Conservation (phyloP, 2,113 vertebrate species). For the Chlorodrepanis virens region DNA sequence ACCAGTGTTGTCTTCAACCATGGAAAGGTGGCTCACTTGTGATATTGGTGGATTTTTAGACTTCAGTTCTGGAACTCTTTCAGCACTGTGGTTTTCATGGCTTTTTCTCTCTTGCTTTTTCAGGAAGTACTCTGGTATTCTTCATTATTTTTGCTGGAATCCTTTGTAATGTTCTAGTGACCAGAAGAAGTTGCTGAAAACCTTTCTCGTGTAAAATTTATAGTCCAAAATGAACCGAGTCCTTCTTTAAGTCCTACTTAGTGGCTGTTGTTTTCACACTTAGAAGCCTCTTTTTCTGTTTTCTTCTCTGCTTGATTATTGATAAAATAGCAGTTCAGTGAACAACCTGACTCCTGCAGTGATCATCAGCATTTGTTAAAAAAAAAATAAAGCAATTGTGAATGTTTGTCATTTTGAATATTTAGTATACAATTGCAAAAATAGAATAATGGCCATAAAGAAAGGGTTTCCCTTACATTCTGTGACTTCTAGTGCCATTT, state of each 20-base stretch:
- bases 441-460: not conserved
- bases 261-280: not conserved
- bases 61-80: not conserved
- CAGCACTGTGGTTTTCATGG: not conserved
- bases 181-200: not conserved
- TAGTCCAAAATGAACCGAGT: not conserved
- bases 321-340: not conserved
- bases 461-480: not conserved
- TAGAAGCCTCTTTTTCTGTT: not conserved
- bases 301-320: not conserved
- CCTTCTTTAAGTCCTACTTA: fast-evolving
- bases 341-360: not conserved
- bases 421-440: not conserved
- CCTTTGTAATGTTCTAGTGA: not conserved
- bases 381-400: not conserved
- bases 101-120: not conserved
- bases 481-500: not conserved
- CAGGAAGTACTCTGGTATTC: not conserved
- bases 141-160: slow-evolving; percentile 27
- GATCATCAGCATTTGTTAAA: not conserved
- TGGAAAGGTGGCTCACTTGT: not conserved
- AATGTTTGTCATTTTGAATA: not conserved
- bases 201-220: not conserved
- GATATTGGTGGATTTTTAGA: not conserved
- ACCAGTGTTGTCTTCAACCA: not conserved